These are phyloP conservation scores for Drosophila melanica DNA, from an alignment of 1,140 invertebrate genomes.

Conservation along the genomic window DNA sequence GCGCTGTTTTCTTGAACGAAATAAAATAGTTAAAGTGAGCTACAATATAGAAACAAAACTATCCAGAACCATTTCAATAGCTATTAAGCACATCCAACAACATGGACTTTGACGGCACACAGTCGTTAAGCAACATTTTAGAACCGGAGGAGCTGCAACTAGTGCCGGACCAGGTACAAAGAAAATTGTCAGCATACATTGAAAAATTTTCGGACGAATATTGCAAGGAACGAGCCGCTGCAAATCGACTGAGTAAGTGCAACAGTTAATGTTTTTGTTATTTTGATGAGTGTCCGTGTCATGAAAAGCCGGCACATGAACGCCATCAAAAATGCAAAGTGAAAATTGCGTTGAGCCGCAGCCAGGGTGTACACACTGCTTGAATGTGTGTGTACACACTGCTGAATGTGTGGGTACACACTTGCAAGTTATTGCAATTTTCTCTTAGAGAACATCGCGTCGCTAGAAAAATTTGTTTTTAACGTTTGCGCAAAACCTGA, in stretches of 20 bases:
- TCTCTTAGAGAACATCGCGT: slow-evolving; percentile 13
- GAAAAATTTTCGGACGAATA: slow-evolving; percentile 66
- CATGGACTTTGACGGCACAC: slow-evolving; percentile 74
- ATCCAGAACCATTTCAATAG: neutral
- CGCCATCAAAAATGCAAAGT: neutral
- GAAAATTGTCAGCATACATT: slow-evolving; percentile 86
- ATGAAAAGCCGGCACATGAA: slow-evolving; percentile 25
- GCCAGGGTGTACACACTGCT: slow-evolving; percentile 32
- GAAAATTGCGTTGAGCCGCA: neutral
- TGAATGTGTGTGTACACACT: slow-evolving; percentile 27
- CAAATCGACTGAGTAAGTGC: slow-evolving; percentile 51
- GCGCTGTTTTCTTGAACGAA: slow-evolving; percentile 16
- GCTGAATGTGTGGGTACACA: slow-evolving; percentile 7
- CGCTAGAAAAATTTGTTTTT: slow-evolving; percentile 9
- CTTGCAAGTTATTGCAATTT: slow-evolving; percentile 41
- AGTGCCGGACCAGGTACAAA: slow-evolving; percentile 65
- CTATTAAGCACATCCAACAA: slow-evolving; percentile 6
- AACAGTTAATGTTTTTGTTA: neutral
- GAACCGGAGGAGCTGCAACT: slow-evolving; percentile 65
- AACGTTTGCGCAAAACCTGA: neutral
- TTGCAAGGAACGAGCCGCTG: slow-evolving; percentile 11
- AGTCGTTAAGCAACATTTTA: slow-evolving; percentile 65
- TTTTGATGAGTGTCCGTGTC: neutral
- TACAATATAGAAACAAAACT: neutral
- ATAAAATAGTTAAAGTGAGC: neutral